A percentile compares a stretch with the other conserved stretches of the same genome.
Evolutionary conservation across 1,140 invertebrate species (phyloP).

Genomic region (Drosophila lowei): DNA sequence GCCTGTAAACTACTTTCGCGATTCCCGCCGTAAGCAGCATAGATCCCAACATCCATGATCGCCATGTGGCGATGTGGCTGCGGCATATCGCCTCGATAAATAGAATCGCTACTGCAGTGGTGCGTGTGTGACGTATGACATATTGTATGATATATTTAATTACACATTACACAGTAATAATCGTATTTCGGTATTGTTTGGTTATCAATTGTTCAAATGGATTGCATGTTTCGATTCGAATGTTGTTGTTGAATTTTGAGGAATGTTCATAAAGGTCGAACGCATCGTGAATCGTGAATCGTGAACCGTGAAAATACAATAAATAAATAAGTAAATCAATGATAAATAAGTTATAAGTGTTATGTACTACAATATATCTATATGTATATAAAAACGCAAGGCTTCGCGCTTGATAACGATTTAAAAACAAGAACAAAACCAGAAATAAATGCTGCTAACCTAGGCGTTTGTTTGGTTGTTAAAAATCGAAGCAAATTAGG

Average conservation of each 20-base stretch:
- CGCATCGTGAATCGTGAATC: conserved; percentile 26
- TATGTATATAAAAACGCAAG: too few relatives aligned
- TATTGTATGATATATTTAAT: conserved; percentile 20
- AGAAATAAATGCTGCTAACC: too few relatives aligned
- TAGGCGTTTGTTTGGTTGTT: too few relatives aligned
- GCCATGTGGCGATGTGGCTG: conserved; percentile 52
- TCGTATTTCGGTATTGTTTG: background rate
- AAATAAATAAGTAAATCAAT: conserved; percentile 4
- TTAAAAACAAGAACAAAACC: too few relatives aligned
- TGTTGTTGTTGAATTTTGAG: conserved; percentile 5
- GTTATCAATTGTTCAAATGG: conserved; percentile 4
- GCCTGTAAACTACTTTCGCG: conserved; percentile 62
- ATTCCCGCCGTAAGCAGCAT: conserved; percentile 60
- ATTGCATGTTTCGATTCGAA: background rate
- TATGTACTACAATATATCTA: too few relatives aligned
- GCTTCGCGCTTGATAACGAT: too few relatives aligned
- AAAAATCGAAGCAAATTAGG: too few relatives aligned
- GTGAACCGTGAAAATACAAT: too few relatives aligned
- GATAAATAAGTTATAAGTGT: background rate
- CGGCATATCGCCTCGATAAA: conserved; percentile 87
- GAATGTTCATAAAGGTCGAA: conserved; percentile 1
- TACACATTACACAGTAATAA: conserved; percentile 21
- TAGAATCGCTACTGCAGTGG: conserved; percentile 67
- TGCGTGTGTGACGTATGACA: conserved; percentile 42
- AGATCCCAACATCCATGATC: conserved; percentile 62